Evolutionary conservation across 2,113 vertebrate species (phyloP).

Genomic region (Alouatta palliata): DNA sequence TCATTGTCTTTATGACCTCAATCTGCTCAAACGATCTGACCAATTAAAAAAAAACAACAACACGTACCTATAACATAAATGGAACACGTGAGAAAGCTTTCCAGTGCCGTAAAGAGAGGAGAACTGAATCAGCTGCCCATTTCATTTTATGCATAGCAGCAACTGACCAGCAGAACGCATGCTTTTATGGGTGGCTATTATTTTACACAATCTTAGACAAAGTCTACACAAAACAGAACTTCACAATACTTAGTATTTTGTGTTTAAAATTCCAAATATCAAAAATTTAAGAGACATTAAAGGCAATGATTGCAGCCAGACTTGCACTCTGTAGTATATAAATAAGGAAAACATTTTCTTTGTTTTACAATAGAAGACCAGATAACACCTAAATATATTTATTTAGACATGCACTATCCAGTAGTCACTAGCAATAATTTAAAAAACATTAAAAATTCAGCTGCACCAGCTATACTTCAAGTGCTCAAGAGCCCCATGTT

Average conservation of each 20-base stretch:
- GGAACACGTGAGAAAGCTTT: not conserved
- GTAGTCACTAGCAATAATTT: not conserved
- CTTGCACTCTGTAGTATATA: not conserved
- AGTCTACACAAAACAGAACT: not conserved
- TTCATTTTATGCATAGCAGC: not conserved
- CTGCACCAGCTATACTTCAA: not conserved
- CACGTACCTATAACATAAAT: not conserved
- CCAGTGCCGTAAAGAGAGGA: not conserved
- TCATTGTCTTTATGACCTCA: slow-evolving; percentile 35
- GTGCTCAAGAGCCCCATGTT: not conserved
- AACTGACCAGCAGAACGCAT: not conserved
- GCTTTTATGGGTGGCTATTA: not conserved
- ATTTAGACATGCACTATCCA: not conserved
- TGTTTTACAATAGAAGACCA: not conserved
- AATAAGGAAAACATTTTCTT: not conserved
- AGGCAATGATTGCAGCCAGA: not conserved
- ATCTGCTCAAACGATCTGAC: slow-evolving; percentile 36
- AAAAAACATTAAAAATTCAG: not conserved
- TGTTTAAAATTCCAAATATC: not conserved
- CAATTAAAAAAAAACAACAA: slow-evolving; percentile 26
- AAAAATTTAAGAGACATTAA: not conserved
- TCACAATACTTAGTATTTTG: not conserved
- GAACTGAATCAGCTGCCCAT: not conserved
- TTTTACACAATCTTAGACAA: not conserved
- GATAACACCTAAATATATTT: not conserved